Evolutionary conservation across 2,888 invertebrate genomes (phyloP).

Genomic region (Lasioglossum morio): DNA sequence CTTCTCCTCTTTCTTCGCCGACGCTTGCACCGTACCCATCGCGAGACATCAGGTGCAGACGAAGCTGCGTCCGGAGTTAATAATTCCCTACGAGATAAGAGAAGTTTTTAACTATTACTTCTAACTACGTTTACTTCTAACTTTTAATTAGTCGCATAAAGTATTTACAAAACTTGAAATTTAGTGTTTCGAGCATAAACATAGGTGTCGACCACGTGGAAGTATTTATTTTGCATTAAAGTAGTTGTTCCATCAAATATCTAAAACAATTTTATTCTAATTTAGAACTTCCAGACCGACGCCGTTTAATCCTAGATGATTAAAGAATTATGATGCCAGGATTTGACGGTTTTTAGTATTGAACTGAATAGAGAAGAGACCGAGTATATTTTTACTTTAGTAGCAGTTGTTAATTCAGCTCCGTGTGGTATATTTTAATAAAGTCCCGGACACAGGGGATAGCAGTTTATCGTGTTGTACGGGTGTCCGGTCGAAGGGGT

Average conservation of each 20-base stretch:
- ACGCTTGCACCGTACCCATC: constrained; percentile 75
- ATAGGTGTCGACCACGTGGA: too few species aligned
- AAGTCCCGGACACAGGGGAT: not conserved
- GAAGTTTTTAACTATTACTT: not conserved
- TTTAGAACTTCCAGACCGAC: not conserved
- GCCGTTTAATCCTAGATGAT: not conserved
- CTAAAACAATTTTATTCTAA: not conserved
- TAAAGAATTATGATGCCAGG: not conserved
- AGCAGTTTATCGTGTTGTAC: not conserved
- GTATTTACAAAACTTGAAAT: too few species aligned
- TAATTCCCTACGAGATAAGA: not conserved
- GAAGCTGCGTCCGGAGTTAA: not conserved
- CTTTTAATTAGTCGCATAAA: too few species aligned
- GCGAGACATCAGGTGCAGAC: not conserved
- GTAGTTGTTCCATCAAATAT: not conserved
- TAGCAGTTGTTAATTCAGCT: not conserved
- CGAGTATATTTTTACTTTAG: not conserved
- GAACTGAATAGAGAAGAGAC: not conserved
- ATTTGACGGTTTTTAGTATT: not conserved
- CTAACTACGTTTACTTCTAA: not conserved
- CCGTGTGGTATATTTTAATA: not conserved
- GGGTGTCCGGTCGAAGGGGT: not conserved
- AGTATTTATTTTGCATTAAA: too few species aligned
- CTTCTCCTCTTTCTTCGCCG: constrained; percentile 52
- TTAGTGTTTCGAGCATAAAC: too few species aligned